Conservation (phyloP, 2,797 vertebrate species). For the Prionace glauca region DNA sequence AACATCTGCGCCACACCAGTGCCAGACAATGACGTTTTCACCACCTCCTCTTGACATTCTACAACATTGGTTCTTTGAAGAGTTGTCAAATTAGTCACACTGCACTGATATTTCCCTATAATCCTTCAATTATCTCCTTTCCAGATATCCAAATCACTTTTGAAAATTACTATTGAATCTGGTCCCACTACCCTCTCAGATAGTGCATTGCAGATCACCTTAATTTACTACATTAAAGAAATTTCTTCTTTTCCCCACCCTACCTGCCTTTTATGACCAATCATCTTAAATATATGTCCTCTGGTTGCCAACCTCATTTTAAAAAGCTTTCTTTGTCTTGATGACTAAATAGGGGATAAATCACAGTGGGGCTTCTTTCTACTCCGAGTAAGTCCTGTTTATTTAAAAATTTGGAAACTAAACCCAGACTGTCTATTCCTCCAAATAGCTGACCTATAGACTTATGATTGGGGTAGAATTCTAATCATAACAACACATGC, state of each 20-base stretch:
- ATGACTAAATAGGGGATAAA: neutral
- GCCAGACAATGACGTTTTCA: too few species aligned
- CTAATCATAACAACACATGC: neutral
- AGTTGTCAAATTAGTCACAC: neutral
- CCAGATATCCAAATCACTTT: neutral
- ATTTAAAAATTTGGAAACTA: slow-evolving; percentile 18
- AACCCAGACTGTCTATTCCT: neutral
- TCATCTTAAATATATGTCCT: neutral
- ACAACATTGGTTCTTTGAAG: neutral
- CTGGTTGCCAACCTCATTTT: neutral
- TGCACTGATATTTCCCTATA: neutral
- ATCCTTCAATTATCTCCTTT: neutral
- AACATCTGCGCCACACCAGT: too few species aligned
- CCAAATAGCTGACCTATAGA: slow-evolving; percentile 23
- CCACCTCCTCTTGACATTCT: too few species aligned
- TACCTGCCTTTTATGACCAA: neutral
- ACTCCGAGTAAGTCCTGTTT: neutral
- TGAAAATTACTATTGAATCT: neutral
- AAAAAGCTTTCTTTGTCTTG: neutral
- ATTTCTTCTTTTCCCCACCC: neutral
- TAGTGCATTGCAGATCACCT: too few species aligned
- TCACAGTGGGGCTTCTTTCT: neutral
- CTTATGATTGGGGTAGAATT: neutral
- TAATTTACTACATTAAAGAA: neutral
- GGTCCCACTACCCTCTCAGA: neutral